These are phyloP conservation scores for Nomada goodeniana DNA, from an alignment of 2,888 invertebrate genomes.

Conservation along the genomic window DNA sequence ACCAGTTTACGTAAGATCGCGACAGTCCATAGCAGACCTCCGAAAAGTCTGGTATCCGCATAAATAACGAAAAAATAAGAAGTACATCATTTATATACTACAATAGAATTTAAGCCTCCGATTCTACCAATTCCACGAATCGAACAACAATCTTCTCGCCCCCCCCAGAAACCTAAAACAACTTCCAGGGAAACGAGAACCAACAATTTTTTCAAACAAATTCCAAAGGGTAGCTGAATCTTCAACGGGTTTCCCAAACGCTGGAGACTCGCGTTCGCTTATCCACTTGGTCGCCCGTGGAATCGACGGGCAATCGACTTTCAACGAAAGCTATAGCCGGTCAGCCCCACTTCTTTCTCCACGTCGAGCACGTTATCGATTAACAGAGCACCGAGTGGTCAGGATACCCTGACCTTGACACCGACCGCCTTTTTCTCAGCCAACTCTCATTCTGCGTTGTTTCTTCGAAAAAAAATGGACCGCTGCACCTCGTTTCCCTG, in stretches of 20 bases:
- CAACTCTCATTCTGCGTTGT: slow-evolving; percentile 1
- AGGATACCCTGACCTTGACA: slow-evolving; percentile 58
- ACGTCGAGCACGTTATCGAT: slow-evolving; percentile 54
- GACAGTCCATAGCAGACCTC: neutral
- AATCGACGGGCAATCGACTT: slow-evolving; percentile 29
- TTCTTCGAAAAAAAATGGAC: neutral
- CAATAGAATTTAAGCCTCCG: too few relatives aligned
- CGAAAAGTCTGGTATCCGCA: neutral
- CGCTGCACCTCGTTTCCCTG: neutral
- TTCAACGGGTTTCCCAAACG: too few relatives aligned
- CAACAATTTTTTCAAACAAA: too few relatives aligned
- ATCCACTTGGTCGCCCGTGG: neutral
- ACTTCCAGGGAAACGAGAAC: too few relatives aligned
- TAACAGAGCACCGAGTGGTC: slow-evolving; percentile 41
- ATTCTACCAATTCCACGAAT: too few relatives aligned
- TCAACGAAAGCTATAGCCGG: neutral
- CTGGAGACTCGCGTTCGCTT: too few relatives aligned
- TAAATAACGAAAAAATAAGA: neutral
- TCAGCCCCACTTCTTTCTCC: slow-evolving; percentile 29
- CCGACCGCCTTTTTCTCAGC: slow-evolving; percentile 17
- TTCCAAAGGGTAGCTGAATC: too few relatives aligned
- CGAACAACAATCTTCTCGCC: too few relatives aligned
- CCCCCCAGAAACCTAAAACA: too few relatives aligned
- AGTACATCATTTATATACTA: too few relatives aligned
- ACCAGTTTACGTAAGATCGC: neutral